Evolutionary conservation across 2,797 vertebrate genomes (phyloP), one percentile per base, ranked within the genome.

Genomic region (Mormyrus hasselquistii): DNA sequence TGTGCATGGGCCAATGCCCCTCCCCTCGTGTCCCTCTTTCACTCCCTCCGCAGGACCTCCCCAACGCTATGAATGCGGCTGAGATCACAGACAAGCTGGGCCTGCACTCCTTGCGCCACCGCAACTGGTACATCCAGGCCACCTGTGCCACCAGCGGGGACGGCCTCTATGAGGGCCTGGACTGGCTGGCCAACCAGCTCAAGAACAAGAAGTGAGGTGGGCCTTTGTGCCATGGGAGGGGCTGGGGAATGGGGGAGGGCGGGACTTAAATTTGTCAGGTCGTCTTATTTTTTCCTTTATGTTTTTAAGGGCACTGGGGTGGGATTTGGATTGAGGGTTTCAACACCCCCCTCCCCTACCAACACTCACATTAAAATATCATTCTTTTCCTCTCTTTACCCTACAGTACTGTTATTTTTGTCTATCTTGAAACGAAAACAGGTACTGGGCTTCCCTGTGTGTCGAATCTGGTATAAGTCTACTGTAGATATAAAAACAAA

Each of bases 41-140:
- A 9, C 53, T 87, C 88, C 19, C 86, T 9, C 57, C 55, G 3
- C 86, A 99, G 98, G 98, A 99, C 93, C 95, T 99, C 90, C 98
- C 98, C 89, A 99, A 99, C 0, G 98, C 98, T 91, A 99, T 99
- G 98, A 99, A 98, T 0, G 97, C 97, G 0, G 98, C 98, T 1
- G 98, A 99, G 94, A 98, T 99, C 95, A 99, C 98, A 44, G 98
- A 99, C 96, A 99, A 99, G 95, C 95, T 99, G 94, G 98, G 98
- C 90, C 96, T 99, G 88, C 98, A 99, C 93, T 98, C 97, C 88
- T 95, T 99, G 92, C 98, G 98, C 91, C 97, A 98, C 92, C 98
- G 98, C 90, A 98, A 98, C 95, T 99, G 98, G 98, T 99, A 99
- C 95, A 99, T 99, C 92, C 98, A 99, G 94, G 98, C 98, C 93